A percentile compares a stretch with the other conserved stretches of the same genome.
These are phyloP conservation scores for Leiothrix lutea DNA, from an alignment of 2,113 vertebrate genomes.

Conservation along the genomic window DNA sequence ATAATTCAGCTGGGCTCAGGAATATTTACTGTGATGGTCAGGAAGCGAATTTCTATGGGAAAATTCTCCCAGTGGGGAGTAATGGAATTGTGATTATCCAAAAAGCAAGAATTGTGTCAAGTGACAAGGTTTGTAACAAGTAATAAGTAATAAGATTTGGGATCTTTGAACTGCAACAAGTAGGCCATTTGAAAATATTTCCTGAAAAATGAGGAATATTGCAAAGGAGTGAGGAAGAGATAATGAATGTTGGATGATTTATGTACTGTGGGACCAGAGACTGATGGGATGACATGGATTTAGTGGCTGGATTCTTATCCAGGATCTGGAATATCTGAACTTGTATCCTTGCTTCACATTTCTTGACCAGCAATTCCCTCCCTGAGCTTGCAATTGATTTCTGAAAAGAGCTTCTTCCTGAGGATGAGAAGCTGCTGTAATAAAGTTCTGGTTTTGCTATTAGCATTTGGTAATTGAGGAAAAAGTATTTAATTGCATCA, in stretches of 20 bases:
- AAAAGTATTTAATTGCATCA: background rate
- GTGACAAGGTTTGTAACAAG: background rate
- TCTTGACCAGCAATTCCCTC: background rate
- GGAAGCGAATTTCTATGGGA: background rate
- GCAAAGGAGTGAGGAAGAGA: background rate
- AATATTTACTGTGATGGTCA: background rate
- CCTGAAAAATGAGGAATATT: background rate
- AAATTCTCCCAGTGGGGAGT: background rate
- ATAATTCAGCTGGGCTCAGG: background rate
- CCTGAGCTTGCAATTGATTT: background rate
- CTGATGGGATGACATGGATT: background rate
- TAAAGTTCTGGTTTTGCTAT: background rate
- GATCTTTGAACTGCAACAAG: background rate
- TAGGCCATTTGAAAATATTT: background rate
- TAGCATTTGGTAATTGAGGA: background rate
- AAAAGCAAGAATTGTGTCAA: background rate
- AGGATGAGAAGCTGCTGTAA: background rate
- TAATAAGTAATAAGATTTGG: background rate
- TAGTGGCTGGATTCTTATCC: background rate
- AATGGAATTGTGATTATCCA: background rate
- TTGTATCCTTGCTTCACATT: background rate
- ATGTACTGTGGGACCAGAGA: background rate
- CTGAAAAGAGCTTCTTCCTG: background rate
- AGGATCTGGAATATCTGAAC: background rate
- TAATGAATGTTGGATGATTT: background rate